These are phyloP conservation scores for Desoria tigrina DNA, from an alignment of 2,888 invertebrate species.

Conservation along the genomic window DNA sequence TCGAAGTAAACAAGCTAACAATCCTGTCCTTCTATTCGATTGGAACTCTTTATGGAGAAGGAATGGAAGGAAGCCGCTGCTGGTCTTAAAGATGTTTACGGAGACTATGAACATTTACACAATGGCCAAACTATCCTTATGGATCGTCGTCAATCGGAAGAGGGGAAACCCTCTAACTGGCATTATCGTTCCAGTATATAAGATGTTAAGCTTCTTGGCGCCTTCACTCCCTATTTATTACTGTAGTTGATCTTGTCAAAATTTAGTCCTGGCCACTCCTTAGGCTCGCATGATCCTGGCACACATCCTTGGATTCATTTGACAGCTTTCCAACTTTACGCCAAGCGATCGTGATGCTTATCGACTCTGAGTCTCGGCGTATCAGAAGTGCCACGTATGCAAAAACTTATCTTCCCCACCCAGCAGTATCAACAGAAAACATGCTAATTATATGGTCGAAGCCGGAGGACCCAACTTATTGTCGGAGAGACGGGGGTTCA, in stretches of 20 bases:
- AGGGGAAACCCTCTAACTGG: not conserved
- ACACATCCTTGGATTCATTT: no score
- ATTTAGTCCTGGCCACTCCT: not conserved
- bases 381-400: no score
- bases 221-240: conserved; percentile 7
- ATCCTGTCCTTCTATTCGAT: not conserved
- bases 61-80: no score
- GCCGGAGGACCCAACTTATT: no score
- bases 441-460: no score
- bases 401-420: no score
- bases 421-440: no score
- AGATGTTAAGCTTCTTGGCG: conserved; percentile 10
- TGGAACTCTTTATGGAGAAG: not conserved
- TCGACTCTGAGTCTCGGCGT: no score
- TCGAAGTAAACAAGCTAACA: not conserved
- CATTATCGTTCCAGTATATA: conserved; percentile 6
- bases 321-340: no score
- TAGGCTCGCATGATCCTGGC: no score
- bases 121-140: not conserved
- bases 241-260: conserved; percentile 1
- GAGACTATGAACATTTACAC: conserved; percentile 7
- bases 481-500: no score
- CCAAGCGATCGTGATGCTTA: no score
- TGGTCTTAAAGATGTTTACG: conserved; percentile 1
- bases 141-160: conserved; percentile 1